Evolutionary conservation across 2,888 invertebrate genomes (phyloP).

Genomic region (Venusia cambrica): DNA sequence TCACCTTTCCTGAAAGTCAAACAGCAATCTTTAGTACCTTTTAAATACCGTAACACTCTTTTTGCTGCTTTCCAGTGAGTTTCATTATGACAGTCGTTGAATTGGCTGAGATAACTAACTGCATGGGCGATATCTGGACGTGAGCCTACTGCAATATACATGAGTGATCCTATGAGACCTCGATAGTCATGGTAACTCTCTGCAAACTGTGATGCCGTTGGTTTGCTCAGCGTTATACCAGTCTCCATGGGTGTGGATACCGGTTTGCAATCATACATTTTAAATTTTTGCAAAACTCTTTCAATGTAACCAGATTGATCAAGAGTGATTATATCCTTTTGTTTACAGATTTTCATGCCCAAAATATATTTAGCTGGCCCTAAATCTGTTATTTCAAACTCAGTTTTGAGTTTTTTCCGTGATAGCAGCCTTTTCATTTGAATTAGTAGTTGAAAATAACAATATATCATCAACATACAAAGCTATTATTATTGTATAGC

Average conservation of each 20-base stretch:
- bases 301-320: constrained; percentile 3
- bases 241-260: constrained; percentile 1
- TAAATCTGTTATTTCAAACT: constrained; percentile 26
- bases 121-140: constrained; percentile 30
- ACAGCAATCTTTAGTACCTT: constrained; percentile 23
- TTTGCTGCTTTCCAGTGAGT: constrained; percentile 30
- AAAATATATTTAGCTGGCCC: constrained; percentile 10
- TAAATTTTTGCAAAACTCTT: background rate
- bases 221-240: background rate
- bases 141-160: constrained; percentile 27
- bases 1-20: too few species aligned
- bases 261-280: constrained; percentile 5
- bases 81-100: constrained; percentile 22
- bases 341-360: constrained; percentile 2
- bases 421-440: constrained; percentile 2
- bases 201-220: background rate
- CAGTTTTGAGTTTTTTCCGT: constrained; percentile 19
- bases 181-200: constrained; percentile 5
- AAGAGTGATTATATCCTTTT: background rate
- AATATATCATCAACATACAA: constrained; percentile 27
- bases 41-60: constrained; percentile 27
- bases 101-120: constrained; percentile 27
- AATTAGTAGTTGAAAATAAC: constrained; percentile 7
- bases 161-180: constrained; percentile 21
- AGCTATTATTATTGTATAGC: constrained; percentile 1